These are phyloP conservation scores for Tenthredo amoena DNA, from an alignment of 2,888 invertebrate genomes.

Conservation along the genomic window DNA sequence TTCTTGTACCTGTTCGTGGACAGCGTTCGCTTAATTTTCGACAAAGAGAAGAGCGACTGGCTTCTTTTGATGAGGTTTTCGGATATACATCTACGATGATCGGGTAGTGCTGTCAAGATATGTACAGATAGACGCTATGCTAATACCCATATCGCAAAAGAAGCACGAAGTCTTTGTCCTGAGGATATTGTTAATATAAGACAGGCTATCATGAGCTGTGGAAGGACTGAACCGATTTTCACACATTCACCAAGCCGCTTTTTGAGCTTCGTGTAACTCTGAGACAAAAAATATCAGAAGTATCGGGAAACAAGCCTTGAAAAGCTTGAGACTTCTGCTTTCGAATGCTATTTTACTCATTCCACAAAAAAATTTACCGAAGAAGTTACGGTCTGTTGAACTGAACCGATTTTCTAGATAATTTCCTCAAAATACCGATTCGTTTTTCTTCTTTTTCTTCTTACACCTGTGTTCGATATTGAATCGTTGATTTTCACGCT, in stretches of 20 bases:
- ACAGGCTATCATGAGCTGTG: not conserved
- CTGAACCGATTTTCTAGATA: not conserved
- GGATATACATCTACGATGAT: not conserved
- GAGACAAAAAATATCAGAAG: not conserved
- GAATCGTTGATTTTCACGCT: conserved; percentile 2
- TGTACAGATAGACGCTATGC: not conserved
- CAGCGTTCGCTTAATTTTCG: not conserved
- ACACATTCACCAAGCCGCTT: not conserved
- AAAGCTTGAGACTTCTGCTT: not conserved
- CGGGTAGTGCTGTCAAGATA: not conserved
- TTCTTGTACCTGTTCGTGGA: conserved; percentile 27
- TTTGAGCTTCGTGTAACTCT: not conserved
- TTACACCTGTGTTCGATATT: not conserved
- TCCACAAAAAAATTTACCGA: not conserved
- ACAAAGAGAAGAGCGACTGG: not conserved
- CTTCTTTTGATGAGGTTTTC: not conserved
- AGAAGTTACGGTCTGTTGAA: not conserved
- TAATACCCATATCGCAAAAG: not conserved
- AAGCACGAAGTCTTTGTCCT: not conserved
- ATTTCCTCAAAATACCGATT: not conserved
- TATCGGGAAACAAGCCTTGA: not conserved
- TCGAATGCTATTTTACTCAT: not conserved
- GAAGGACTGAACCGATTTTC: not conserved
- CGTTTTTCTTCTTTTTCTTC: not conserved
- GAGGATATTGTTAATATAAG: not conserved